A percentile compares a stretch with the other conserved stretches of the same genome.
phyloP scores from a whole-genome alignment of 1,140 invertebrate genomes.

The Lerema accius region DNA sequence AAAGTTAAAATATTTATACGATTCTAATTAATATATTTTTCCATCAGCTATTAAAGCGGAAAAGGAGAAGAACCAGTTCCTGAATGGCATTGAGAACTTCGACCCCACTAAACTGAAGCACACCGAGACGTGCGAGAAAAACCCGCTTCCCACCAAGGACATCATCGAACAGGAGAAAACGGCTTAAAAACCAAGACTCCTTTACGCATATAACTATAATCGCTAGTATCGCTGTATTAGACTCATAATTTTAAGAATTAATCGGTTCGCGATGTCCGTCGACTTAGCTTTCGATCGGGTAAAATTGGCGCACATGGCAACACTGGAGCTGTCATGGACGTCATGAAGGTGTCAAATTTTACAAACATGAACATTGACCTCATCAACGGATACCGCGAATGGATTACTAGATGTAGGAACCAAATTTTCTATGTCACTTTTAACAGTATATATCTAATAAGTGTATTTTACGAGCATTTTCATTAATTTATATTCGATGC shows the following conservation, averaged over 20 bases:
- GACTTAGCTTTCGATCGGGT: constrained; percentile 8
- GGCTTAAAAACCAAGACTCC: constrained; percentile 76
- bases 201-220: constrained; percentile 66
- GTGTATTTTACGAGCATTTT: constrained; percentile 80
- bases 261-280: constrained; percentile 55
- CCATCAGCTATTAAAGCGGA: constrained; percentile 92
- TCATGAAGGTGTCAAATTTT: too few species aligned
- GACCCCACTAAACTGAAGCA: constrained; percentile 93
- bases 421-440: constrained; percentile 81
- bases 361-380: too few species aligned
- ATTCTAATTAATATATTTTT: too few species aligned
- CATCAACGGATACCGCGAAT: constrained; percentile 50
- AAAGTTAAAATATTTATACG: too few species aligned
- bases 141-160: constrained; percentile 94
- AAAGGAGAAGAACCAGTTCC: constrained; percentile 92
- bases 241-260: constrained; percentile 69
- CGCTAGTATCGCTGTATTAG: constrained; percentile 79
- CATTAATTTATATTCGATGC: constrained; percentile 71
- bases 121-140: constrained; percentile 95
- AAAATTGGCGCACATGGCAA: constrained; percentile 15
- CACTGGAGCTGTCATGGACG: constrained; percentile 10
- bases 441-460: constrained; percentile 72
- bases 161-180: constrained; percentile 88
- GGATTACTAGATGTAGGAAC: constrained; percentile 73
- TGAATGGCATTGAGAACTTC: constrained; percentile 95